Conservation (phyloP, 1,140 invertebrate genomes). For the Heliothis virescens region DNA sequence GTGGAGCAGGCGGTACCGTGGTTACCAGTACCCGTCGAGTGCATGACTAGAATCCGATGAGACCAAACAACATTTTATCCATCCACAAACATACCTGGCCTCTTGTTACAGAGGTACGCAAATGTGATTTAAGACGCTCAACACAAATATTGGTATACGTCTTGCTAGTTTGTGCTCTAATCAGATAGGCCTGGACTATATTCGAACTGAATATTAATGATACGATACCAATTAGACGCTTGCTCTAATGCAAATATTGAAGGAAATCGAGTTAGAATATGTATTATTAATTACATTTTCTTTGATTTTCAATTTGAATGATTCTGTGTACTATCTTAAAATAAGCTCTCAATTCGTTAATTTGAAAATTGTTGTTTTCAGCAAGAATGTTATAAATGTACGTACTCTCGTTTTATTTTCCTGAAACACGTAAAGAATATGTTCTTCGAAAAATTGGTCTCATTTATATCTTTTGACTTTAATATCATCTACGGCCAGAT, state of each 20-base stretch:
- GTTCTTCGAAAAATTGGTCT: too few relatives aligned
- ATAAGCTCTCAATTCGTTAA: too few relatives aligned
- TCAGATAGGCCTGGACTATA: slow-evolving; percentile 73
- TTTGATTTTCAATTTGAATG: too few relatives aligned
- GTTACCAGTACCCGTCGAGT: slow-evolving; percentile 68
- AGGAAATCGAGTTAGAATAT: too few relatives aligned
- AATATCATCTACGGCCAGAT: too few relatives aligned
- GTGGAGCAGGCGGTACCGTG: slow-evolving; percentile 51
- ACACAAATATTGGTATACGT: slow-evolving; percentile 81
- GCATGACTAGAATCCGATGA: slow-evolving; percentile 82
- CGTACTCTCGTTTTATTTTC: too few relatives aligned
- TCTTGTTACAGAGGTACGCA: slow-evolving; percentile 72
- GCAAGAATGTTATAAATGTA: too few relatives aligned
- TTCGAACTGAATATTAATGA: slow-evolving; percentile 73
- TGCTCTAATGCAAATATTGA: slow-evolving; percentile 27
- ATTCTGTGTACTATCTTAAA: too few relatives aligned
- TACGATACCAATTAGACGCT: slow-evolving; percentile 40
- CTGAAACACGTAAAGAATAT: too few relatives aligned
- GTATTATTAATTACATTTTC: too few relatives aligned
- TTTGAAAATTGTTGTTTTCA: too few relatives aligned
- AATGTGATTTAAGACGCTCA: slow-evolving; percentile 83
- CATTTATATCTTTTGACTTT: too few relatives aligned
- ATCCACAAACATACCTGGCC: slow-evolving; percentile 77
- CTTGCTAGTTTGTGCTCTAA: slow-evolving; percentile 74
- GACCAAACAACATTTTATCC: slow-evolving; percentile 81